Base-by-base conservation (phyloP, 2,888 invertebrate species). In the Erebia palarica region DNA sequence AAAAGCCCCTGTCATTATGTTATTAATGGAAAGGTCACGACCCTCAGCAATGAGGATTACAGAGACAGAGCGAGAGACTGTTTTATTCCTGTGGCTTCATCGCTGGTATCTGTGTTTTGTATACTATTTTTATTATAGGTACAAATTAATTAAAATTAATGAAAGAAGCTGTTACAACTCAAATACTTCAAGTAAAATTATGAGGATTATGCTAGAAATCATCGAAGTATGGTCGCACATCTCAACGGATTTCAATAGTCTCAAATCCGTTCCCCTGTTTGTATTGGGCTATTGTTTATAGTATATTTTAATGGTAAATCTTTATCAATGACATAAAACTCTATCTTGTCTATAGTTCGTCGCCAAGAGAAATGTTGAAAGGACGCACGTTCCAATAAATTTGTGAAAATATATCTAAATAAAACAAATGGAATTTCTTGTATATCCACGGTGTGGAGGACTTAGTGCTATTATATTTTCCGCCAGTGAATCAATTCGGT, bases 331-430 rank as follows among this genome's bases (percentile, higher is more conserved):
- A 74, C 76, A 80, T 77, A 79, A 76, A 80, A 76, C 57, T 79
- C 79, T 80, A 76, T 71, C 3, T 82, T 82, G 82, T 85, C 85
- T 88, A 85, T 88, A 82, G 75, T 71, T 71, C 75, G 73, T 77
- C 81, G 79, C 77, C 79, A 16, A 27, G 78, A 77, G 78, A 76
- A 73, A 75, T 80, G 75, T 74, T 78, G 75, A 73, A 78, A 81
- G 83, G 86, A 88, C 87, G 90, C 87, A 87, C 84, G 88, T 82
- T 81, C 80, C 78, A 77, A 78, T 80, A 61, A 65, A 27, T 58
- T 64, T 49, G 65, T 65, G 63, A 67, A 66, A 59, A 53, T 70
- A 57, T 44, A 60, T 73, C 68, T 21, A 68, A 63, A 68, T 70
- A 68, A 70, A 73, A 70, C 70, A 68, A 73, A 65, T 73, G 65